These are phyloP conservation scores for Apis laboriosa DNA, from an alignment of 1,140 invertebrate genomes.

Conservation along the genomic window DNA sequence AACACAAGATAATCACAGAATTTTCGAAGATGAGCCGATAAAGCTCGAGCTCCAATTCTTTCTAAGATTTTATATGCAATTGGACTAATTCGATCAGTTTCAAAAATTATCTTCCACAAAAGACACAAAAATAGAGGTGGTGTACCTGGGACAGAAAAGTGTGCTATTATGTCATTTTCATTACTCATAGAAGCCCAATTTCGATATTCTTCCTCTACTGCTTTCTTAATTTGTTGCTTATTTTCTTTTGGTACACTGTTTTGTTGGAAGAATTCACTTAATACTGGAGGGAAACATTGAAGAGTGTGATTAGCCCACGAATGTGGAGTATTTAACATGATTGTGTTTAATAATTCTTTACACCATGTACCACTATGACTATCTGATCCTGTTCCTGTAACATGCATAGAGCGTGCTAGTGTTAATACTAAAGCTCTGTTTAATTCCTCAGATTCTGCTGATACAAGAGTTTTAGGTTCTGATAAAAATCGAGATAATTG, in stretches of 20 bases:
- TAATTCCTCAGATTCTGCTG: conserved; percentile 96
- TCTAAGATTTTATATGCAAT: conserved; percentile 98
- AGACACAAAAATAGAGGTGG: conserved; percentile 94
- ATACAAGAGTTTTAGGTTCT: conserved; percentile 94
- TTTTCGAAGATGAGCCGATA: conserved; percentile 94
- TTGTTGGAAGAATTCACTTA: conserved; percentile 93
- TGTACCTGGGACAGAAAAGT: conserved; percentile 94
- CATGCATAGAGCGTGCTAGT: conserved; percentile 95
- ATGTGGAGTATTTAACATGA: conserved; percentile 97
- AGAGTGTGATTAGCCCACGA: conserved; percentile 96
- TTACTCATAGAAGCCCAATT: conserved; percentile 98
- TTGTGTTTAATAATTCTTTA: conserved; percentile 92
- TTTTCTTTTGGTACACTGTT: conserved; percentile 93
- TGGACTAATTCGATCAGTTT: conserved; percentile 94
- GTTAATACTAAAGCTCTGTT: conserved; percentile 95
- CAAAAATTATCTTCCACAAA: conserved; percentile 97
- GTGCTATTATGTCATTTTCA: conserved; percentile 97
- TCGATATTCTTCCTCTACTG: conserved; percentile 96
- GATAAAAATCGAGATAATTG: conserved; percentile 92
- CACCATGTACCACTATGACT: conserved; percentile 91
- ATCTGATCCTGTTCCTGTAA: conserved; percentile 86
- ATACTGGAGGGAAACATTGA: conserved; percentile 93
- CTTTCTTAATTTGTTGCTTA: conserved; percentile 94
- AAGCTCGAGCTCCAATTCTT: conserved; percentile 93
- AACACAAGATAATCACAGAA: conserved; percentile 97